Percentiles rank a stretch among this genome's conserved stretches.
phyloP scores from a whole-genome alignment of 2,797 vertebrate species.

The Margarornis squamiger region DNA sequence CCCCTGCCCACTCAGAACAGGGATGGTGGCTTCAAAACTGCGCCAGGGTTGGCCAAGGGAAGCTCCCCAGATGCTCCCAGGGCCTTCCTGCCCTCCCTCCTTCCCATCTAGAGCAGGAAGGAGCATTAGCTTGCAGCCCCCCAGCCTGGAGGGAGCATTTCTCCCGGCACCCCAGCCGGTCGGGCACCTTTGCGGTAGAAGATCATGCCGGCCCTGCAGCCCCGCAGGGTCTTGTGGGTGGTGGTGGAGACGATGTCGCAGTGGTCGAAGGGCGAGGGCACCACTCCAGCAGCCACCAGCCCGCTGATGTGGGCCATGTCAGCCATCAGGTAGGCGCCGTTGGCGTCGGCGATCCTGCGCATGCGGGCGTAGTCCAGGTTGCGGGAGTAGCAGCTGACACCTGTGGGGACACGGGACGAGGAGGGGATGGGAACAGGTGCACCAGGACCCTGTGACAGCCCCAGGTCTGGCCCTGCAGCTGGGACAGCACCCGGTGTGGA shows the following conservation, averaged over 20 bases:
- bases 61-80: background rate
- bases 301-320: conserved; percentile 99
- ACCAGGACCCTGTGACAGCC: background rate
- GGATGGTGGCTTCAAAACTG: background rate
- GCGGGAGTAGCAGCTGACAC: conserved; percentile 94
- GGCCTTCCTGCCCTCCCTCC: background rate
- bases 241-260: conserved; percentile 93
- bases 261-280: conserved; percentile 91
- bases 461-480: too few relatives aligned
- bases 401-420: conserved; percentile 53
- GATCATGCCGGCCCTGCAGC: conserved; percentile 92
- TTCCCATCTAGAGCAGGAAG: background rate
- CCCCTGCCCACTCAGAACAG: background rate
- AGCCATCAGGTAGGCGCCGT: conserved; percentile 87
- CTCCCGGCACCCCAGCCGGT: rapidly evolving
- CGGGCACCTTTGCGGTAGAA: conserved; percentile 91
- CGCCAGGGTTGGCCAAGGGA: background rate
- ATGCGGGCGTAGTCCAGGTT: conserved; percentile 91
- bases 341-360: conserved; percentile 86
- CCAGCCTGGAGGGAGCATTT: rapidly evolving
- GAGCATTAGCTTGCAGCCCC: background rate
- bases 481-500: rapidly evolving
- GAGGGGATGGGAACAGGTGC: background rate
- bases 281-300: conserved; percentile 87
- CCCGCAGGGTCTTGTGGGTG: conserved; percentile 96